Conservation (phyloP, 2,797 vertebrate genomes). For the Selene dorsalis region DNA sequence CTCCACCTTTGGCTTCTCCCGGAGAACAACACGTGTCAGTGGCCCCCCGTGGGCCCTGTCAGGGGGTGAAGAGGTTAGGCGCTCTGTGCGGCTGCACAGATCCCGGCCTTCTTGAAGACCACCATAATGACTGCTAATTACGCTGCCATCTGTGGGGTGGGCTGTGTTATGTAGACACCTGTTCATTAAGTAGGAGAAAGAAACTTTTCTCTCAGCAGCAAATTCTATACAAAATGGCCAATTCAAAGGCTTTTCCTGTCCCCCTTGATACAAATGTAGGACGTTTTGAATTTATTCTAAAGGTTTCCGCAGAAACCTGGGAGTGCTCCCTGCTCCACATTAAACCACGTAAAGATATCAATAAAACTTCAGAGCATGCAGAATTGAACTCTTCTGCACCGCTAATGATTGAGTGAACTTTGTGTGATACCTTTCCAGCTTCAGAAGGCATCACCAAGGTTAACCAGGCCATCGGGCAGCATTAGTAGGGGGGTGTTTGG, state of each 20-base stretch:
- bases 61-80: slow-evolving; percentile 84
- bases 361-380: slow-evolving; percentile 65
- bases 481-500: slow-evolving; percentile 82
- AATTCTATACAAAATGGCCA: slow-evolving; percentile 45
- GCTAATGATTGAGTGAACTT: slow-evolving; percentile 81
- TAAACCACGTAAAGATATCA: slow-evolving; percentile 60
- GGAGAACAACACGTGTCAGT: slow-evolving; percentile 83
- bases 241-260: slow-evolving; percentile 26
- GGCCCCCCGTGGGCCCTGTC: slow-evolving; percentile 76
- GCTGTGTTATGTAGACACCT: slow-evolving; percentile 87
- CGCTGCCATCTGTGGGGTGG: slow-evolving; percentile 83
- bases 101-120: slow-evolving; percentile 79
- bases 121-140: slow-evolving; percentile 87
- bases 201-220: slow-evolving; percentile 69
- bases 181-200: slow-evolving; percentile 82
- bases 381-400: slow-evolving; percentile 64
- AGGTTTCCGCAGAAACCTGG: slow-evolving; percentile 14
- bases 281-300: slow-evolving; percentile 24
- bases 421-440: slow-evolving; percentile 82
- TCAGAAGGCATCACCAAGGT: slow-evolving; percentile 81
- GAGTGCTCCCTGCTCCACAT: slow-evolving; percentile 31
- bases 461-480: slow-evolving; percentile 81
- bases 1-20: slow-evolving; percentile 77
- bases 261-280: slow-evolving; percentile 26
- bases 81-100: slow-evolving; percentile 79